These are phyloP conservation scores for Lasioglossum leucozonium DNA, from an alignment of 2,888 invertebrate species.

Conservation along the genomic window DNA sequence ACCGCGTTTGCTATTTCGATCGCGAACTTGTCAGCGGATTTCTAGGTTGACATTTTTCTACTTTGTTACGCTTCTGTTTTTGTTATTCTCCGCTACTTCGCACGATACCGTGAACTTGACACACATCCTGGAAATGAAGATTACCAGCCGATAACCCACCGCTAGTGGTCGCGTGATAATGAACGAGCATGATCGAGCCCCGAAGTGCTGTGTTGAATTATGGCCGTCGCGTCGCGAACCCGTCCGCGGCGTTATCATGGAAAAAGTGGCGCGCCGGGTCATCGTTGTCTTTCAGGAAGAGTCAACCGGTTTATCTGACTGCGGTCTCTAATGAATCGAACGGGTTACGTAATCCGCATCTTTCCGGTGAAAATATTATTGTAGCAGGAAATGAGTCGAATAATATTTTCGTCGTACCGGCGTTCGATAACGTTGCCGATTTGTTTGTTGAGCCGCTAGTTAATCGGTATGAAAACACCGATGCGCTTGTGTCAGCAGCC, in stretches of 20 bases:
- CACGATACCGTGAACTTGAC: slow-evolving; percentile 25
- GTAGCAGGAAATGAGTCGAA: slow-evolving; percentile 6
- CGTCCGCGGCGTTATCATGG: slow-evolving; percentile 10
- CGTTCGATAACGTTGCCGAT: not conserved
- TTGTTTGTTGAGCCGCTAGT: not conserved
- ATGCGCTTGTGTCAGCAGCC: not conserved
- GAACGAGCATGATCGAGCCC: slow-evolving; percentile 1
- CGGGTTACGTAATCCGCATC: slow-evolving; percentile 11
- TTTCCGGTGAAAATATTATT: slow-evolving; percentile 8
- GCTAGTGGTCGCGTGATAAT: slow-evolving; percentile 23
- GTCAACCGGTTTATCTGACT: slow-evolving; percentile 17
- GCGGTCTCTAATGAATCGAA: not conserved
- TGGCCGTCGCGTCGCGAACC: too few species aligned
- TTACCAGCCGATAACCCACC: not conserved
- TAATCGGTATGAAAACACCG: not conserved
- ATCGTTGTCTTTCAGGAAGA: not conserved
- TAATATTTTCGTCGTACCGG: not conserved
- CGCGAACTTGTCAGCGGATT: not conserved
- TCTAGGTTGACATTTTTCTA: slow-evolving; percentile 3
- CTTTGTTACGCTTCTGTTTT: not conserved
- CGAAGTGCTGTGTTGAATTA: not conserved
- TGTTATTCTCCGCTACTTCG: not conserved
- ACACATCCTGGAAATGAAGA: slow-evolving; percentile 12
- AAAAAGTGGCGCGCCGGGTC: not conserved
- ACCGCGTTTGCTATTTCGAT: not conserved